Conservation (phyloP, 2,888 invertebrate species). For the Augochlorella aurata region DNA sequence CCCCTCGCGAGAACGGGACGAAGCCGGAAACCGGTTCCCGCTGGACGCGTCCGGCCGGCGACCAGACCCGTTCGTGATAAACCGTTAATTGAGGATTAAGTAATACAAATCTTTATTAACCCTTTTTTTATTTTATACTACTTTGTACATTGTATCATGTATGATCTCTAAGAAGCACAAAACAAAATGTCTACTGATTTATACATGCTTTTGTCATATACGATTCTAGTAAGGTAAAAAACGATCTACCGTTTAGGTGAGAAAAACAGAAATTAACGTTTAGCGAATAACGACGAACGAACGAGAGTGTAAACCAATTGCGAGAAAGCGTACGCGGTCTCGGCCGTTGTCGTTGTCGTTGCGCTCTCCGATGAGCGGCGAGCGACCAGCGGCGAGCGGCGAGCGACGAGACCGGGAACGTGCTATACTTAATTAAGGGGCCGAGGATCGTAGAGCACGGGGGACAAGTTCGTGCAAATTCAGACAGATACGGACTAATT, state of each 20-base stretch:
- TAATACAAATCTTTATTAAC: conserved; percentile 79
- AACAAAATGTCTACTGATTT: conserved; percentile 78
- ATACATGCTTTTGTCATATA: conserved; percentile 78
- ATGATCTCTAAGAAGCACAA: conserved; percentile 82
- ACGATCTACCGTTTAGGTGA: conserved; percentile 66
- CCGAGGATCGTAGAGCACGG: conserved; percentile 17
- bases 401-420: conserved; percentile 24
- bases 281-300: background rate
- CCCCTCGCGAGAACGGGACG: background rate
- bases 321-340: conserved; percentile 37
- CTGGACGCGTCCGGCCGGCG: conserved; percentile 29
- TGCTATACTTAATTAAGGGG: conserved; percentile 21
- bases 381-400: background rate
- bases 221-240: conserved; percentile 70
- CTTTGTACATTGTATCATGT: conserved; percentile 80
- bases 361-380: background rate
- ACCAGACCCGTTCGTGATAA: conserved; percentile 71
- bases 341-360: conserved; percentile 30
- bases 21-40: background rate
- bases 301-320: background rate
- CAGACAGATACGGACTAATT: conserved; percentile 34
- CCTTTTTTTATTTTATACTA: conserved; percentile 81
- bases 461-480: conserved; percentile 51
- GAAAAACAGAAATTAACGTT: conserved; percentile 20
- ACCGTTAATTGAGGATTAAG: conserved; percentile 70